Percentiles rank a stretch among this genome's conserved stretches.
These are phyloP conservation scores for Thumatha senex DNA, from an alignment of 2,888 invertebrate species.

Conservation along the genomic window DNA sequence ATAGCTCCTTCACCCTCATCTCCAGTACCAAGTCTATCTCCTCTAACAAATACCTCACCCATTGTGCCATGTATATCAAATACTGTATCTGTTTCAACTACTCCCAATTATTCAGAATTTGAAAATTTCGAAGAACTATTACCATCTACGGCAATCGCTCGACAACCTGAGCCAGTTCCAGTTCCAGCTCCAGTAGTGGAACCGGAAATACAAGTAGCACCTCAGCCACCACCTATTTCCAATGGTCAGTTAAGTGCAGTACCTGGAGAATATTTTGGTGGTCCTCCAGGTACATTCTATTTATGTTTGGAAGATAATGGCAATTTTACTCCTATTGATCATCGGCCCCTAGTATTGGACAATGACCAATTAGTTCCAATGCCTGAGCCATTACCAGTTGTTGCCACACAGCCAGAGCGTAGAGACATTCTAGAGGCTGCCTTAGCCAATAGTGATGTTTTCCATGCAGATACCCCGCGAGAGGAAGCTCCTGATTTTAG, in stretches of 20 bases:
- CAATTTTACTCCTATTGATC: constrained; percentile 88
- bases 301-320: constrained; percentile 89
- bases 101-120: constrained; percentile 54
- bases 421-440: constrained; percentile 90
- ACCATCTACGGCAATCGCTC: constrained; percentile 73
- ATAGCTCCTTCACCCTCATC: constrained; percentile 50
- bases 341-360: constrained; percentile 84
- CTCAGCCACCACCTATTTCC: constrained; percentile 58
- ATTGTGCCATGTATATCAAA: constrained; percentile 46
- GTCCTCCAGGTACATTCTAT: constrained; percentile 88
- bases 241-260: constrained; percentile 88
- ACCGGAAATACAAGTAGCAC: constrained; percentile 40
- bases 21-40: constrained; percentile 27
- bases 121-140: constrained; percentile 76
- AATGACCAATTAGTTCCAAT: constrained; percentile 77
- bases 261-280: constrained; percentile 88
- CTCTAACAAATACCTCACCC: constrained; percentile 45
- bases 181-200: constrained; percentile 13
- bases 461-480: constrained; percentile 80
- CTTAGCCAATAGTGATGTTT: constrained; percentile 89
- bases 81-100: constrained; percentile 45
- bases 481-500: constrained; percentile 85
- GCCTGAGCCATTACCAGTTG: constrained; percentile 58
- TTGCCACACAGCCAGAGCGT: constrained; percentile 69
- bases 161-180: constrained; percentile 49